These are phyloP conservation scores for Tinea trinotella DNA, from an alignment of 2,888 invertebrate genomes.

Conservation along the genomic window DNA sequence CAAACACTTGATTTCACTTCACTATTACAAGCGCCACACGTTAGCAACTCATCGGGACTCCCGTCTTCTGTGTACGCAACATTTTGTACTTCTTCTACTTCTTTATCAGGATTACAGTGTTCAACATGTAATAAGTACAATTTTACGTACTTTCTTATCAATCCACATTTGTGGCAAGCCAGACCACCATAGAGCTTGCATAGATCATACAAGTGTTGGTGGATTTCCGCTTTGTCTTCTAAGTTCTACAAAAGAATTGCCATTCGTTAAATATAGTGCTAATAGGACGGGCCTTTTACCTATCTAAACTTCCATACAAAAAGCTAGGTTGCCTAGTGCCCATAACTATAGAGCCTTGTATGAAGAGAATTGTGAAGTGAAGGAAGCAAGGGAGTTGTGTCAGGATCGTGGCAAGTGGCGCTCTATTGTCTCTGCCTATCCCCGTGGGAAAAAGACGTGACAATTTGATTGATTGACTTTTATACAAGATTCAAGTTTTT, in stretches of 20 bases:
- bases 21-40: slow-evolving; percentile 24
- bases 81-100: background rate
- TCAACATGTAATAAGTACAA: slow-evolving; percentile 23
- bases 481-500: background rate
- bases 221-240: slow-evolving; percentile 18
- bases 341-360: no score
- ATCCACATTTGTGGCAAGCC: slow-evolving; percentile 32
- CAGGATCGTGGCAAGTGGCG: no score
- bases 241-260: slow-evolving; percentile 38
- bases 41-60: background rate
- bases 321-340: no score
- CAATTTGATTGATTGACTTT: no score
- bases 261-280: no score
- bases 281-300: no score
- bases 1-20: slow-evolving; percentile 26
- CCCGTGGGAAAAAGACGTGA: no score
- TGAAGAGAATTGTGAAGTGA: no score
- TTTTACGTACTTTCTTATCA: slow-evolving; percentile 25
- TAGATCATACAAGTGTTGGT: slow-evolving; percentile 30
- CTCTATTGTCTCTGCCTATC: no score
- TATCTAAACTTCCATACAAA: no score
- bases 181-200: slow-evolving; percentile 28
- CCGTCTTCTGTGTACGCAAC: background rate
- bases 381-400: no score
- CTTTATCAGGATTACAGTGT: slow-evolving; percentile 16